Evolutionary conservation across 2,888 invertebrate species (phyloP), one percentile per base, ranked within the genome.

Genomic region (Myopa testacea): DNA sequence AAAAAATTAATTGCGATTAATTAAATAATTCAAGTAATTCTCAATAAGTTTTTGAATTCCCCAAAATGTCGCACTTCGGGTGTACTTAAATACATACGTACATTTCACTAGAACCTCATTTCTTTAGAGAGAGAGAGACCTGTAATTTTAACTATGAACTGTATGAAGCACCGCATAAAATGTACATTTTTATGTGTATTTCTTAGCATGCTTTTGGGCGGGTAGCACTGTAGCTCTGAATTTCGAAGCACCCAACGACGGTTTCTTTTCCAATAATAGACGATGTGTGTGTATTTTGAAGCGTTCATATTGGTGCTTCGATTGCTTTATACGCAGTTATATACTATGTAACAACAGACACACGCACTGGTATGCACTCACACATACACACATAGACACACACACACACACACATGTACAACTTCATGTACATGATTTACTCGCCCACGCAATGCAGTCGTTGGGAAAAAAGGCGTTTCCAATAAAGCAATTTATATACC

Each of bases 401-500:
- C 75, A 74, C 74, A 65, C 74, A 67, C 75, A 74, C 69, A 76
- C 74, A 71, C 74, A 62, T 69, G 7, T 58, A 60, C 14, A 73
- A 12, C n/a, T 65, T 3, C n/a, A 65, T 55, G 3, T 60, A n/a
- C 26, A 60, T 63, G 1, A 5, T 55, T n/a, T 55, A 55, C 14
- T 14, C 10, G 55, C n/a, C 14, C 55, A n/a, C 55, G 55, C 55
- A 55, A n/a, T 55, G 55, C 55, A 55, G 38, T 38, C 34, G 65
- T 65, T 14, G 65, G 62, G 62, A 79, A 79, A 81, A 82, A 82
- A 82, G 81, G 81, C 81, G 81, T 82, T 82, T 81, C 81, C 81
- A 82, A 82, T 82, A 82, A 73, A 69, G 68, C 40, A 55, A 50
- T 68, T 60, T 58, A 69, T 75, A 69, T 69, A 60, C 58, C 69